These are phyloP conservation scores for Geopemphigus sp. DNA, from an alignment of 1,140 invertebrate genomes.

Conservation along the genomic window DNA sequence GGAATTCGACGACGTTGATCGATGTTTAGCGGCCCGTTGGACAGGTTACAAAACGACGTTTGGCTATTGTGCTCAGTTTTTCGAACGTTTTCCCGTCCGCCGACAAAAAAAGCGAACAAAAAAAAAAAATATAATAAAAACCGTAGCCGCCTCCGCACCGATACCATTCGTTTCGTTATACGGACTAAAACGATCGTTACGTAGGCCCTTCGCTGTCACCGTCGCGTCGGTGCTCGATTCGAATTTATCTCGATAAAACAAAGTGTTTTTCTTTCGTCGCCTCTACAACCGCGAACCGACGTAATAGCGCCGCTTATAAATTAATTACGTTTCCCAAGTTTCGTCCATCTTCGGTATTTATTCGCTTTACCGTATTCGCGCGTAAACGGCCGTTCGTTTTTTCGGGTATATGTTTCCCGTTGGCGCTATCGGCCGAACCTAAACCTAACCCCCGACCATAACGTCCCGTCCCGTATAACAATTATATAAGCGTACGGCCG, in stretches of 20 bases:
- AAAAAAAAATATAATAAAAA: no score
- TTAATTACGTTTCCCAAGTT: no score
- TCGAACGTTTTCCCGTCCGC: neutral
- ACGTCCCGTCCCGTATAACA: no score
- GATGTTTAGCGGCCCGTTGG: neutral
- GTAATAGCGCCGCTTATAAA: no score
- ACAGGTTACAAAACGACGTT: neutral
- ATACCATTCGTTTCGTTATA: neutral
- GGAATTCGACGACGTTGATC: neutral
- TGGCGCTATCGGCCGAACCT: no score
- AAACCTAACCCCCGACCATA: no score
- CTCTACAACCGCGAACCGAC: no score
- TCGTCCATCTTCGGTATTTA: no score
- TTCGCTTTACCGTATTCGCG: no score
- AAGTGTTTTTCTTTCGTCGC: neutral
- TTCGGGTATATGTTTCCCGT: no score
- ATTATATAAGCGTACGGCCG: no score
- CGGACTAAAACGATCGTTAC: neutral
- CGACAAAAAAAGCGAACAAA: neutral
- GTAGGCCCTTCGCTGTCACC: neutral
- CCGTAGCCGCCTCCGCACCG: neutral
- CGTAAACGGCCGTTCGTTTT: no score
- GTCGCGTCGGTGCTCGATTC: neutral
- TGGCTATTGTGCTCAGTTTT: neutral
- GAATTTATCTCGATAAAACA: constrained; percentile 14